phyloP scores from a whole-genome alignment of 2,888 invertebrate species.

The Lithophane leautieri region DNA sequence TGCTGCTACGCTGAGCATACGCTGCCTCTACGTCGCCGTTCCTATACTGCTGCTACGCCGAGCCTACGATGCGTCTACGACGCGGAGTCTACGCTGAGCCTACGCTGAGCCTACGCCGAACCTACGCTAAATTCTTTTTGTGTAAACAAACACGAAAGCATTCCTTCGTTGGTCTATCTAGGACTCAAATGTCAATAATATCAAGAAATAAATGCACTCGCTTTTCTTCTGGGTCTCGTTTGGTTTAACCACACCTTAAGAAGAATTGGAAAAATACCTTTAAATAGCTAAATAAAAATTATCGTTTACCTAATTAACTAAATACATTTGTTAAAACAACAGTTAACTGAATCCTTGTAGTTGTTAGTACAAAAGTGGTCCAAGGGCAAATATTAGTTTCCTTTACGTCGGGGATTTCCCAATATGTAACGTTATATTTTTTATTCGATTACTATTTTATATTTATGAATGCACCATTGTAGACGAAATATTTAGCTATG shows the following conservation, averaged over 20 bases:
- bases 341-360: background rate
- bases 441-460: conserved; percentile 10
- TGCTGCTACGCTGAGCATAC: background rate
- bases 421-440: conserved; percentile 17
- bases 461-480: background rate
- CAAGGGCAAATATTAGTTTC: conserved; percentile 46
- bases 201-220: background rate
- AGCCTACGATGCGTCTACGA: background rate
- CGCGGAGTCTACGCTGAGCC: background rate
- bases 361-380: conserved; percentile 17
- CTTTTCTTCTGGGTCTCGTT: background rate
- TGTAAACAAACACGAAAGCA: too few relatives aligned
- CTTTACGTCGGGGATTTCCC: conserved; percentile 44
- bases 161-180: too few relatives aligned
- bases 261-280: background rate
- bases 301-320: background rate
- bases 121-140: background rate
- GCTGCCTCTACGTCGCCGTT: background rate
- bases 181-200: background rate
- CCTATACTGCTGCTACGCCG: background rate
- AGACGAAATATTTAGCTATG: conserved; percentile 2
- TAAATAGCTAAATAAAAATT: background rate
- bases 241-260: background rate
- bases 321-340: conserved; percentile 8
- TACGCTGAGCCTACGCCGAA: too few relatives aligned